A percentile compares a stretch with the other conserved stretches of the same genome.
phyloP scores from a whole-genome alignment of 2,888 invertebrate species.

The Eueremaeus valkanovi region DNA sequence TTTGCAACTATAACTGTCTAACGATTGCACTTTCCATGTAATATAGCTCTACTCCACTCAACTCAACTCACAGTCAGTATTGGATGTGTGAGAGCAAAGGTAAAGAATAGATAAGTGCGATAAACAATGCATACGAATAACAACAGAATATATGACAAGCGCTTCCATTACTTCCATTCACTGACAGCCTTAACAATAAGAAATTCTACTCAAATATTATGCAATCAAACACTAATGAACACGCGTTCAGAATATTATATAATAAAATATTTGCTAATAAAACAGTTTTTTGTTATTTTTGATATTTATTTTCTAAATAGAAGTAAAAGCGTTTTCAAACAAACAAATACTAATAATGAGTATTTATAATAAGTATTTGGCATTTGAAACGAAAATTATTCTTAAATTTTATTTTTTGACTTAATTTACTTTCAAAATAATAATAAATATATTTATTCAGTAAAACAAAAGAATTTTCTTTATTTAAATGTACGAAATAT shows the following conservation, averaged over 20 bases:
- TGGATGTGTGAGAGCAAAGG: slow-evolving; percentile 1
- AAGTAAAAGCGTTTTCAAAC: neutral
- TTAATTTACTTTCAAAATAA: neutral
- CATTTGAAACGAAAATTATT: no score
- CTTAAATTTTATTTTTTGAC: no score
- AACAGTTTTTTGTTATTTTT: neutral
- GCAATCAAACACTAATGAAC: neutral
- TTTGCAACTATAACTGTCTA: neutral
- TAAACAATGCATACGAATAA: slow-evolving; percentile 1
- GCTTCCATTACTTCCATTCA: neutral
- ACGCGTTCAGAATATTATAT: neutral
- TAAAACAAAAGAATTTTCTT: neutral
- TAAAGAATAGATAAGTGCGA: slow-evolving; percentile 7
- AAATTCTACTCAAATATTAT: neutral
- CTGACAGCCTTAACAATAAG: neutral
- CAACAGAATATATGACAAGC: neutral
- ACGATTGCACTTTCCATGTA: slow-evolving; percentile 21
- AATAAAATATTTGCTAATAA: neutral
- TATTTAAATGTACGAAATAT: neutral
- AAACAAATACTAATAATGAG: neutral
- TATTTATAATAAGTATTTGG: no score
- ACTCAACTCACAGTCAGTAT: neutral
- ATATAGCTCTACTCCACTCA: neutral
- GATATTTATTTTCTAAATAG: neutral
- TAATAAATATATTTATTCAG: neutral